Evolutionary conservation across 2,888 invertebrate species (phyloP).

Genomic region (Sarcophaga caerulescens): DNA sequence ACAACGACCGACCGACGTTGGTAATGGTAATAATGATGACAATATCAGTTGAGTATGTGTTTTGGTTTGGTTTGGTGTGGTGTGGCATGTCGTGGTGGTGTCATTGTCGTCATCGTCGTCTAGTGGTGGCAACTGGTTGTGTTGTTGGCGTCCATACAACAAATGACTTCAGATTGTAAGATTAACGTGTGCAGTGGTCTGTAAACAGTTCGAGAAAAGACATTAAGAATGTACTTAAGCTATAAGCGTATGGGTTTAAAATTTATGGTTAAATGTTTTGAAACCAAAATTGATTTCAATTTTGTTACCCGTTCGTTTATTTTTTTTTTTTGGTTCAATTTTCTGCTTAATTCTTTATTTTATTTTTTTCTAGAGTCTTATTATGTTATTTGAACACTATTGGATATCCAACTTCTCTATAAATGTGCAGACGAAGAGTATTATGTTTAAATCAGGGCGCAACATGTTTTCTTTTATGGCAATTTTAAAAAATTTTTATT

Average conservation of each 20-base stretch:
- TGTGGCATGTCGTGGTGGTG: constrained; percentile 5
- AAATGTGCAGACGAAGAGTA: not conserved
- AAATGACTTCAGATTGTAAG: constrained; percentile 66
- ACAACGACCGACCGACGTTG: not conserved
- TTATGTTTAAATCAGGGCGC: no score
- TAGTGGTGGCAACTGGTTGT: constrained; percentile 5
- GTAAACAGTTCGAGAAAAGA: constrained; percentile 60
- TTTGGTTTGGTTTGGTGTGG: not conserved
- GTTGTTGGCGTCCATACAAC: constrained; percentile 60
- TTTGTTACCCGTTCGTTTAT: constrained; percentile 17
- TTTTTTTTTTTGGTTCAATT: not conserved
- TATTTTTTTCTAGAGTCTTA: constrained; percentile 37
- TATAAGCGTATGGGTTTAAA: constrained; percentile 65
- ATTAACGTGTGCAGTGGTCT: constrained; percentile 65
- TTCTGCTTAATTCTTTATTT: not conserved
- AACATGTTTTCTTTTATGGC: no score
- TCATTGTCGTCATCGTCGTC: not conserved
- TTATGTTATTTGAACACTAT: constrained; percentile 33
- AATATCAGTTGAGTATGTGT: not conserved
- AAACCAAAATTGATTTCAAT: constrained; percentile 64
- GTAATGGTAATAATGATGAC: not conserved
- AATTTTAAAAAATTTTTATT: no score
- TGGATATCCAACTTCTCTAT: not conserved
- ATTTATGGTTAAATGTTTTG: constrained; percentile 63
- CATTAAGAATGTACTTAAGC: constrained; percentile 68